Evolutionary conservation across 2,797 vertebrate genomes (phyloP), one percentile per base, ranked within the genome.

Genomic region (Pterois miles): DNA sequence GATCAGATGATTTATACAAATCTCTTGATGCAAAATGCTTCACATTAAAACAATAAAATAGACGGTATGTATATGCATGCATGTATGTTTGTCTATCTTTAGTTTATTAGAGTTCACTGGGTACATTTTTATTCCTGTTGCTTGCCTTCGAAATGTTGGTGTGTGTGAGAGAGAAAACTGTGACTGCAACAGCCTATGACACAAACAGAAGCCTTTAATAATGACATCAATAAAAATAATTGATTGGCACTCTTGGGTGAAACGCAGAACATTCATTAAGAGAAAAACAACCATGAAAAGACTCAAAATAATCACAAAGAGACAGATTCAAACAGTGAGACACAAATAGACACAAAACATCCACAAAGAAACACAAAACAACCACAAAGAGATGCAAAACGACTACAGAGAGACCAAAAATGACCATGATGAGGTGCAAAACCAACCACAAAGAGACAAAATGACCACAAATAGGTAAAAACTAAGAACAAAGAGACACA

Each of bases 181-280:
- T 23, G 4, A 46, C 63, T 20, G n/a, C 46, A 81, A 34, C 78
- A 70, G 59, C 60, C 65, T 65, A 18, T 31, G 34, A 62, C 40
- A 14, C 62, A 72, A 76, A 60, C 65, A 31, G 43, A 72, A 70
- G 20, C 27, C 58, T 85, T 78, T 70, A 86, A 79, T n/a, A 77
- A 89, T 43, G 66, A 6, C 36, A 31, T 27, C 25, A 71, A 89
- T 87, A 71, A 84, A 88, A 91, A 91, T 80, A 89, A 87, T 87
- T 84, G 81, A 87, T 86, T 86, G 69, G 14, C 65, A 69, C 29
- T 62, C 36, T 33, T 85, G 85, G 78, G 66, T 43, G 78, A 74
- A 73, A 89, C 88, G 84, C 46, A 48, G n/a, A n/a, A n/a, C 46
- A 48, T n/a, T n/a, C 36, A 38, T 8, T 13, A 38, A 38, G 36